A percentile compares a stretch with the other conserved stretches of the same genome.
These are phyloP conservation scores for Haemorhous mexicanus DNA, from an alignment of 2,113 vertebrate genomes.

Conservation along the genomic window DNA sequence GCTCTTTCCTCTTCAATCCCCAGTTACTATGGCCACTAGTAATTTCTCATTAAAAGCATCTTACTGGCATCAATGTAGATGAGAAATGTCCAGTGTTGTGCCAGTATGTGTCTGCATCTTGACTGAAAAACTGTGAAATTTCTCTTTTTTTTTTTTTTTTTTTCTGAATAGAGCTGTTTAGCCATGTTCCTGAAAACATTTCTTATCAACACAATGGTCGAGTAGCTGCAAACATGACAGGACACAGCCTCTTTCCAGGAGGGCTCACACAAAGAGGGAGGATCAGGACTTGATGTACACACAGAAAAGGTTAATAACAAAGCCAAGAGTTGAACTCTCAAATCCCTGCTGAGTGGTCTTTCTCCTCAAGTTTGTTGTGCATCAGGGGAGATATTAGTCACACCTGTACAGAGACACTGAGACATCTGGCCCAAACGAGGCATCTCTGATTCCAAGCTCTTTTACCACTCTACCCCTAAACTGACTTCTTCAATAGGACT, in stretches of 20 bases:
- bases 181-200: not conserved
- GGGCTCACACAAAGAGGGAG: not conserved
- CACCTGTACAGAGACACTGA: constrained; percentile 35
- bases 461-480: not conserved
- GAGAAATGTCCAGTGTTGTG: not conserved
- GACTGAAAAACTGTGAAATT: not conserved
- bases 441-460: constrained; percentile 2
- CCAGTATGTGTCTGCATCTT: not conserved
- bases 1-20: not conserved
- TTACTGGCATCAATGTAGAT: not conserved
- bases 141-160: accelerated
- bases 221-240: not conserved
- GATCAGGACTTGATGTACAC: not conserved
- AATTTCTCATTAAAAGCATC: not conserved
- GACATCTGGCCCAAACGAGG: not conserved
- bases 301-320: not conserved
- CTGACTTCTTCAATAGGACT: not conserved
- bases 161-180: not conserved
- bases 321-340: not conserved
- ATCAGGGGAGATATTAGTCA: constrained; percentile 18
- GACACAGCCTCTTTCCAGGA: not conserved
- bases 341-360: not conserved
- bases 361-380: constrained; percentile 20
- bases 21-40: not conserved
- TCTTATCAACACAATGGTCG: not conserved